These are phyloP conservation scores for Rhizomys pruinosus DNA, from an alignment of 2,113 vertebrate species.

Conservation along the genomic window DNA sequence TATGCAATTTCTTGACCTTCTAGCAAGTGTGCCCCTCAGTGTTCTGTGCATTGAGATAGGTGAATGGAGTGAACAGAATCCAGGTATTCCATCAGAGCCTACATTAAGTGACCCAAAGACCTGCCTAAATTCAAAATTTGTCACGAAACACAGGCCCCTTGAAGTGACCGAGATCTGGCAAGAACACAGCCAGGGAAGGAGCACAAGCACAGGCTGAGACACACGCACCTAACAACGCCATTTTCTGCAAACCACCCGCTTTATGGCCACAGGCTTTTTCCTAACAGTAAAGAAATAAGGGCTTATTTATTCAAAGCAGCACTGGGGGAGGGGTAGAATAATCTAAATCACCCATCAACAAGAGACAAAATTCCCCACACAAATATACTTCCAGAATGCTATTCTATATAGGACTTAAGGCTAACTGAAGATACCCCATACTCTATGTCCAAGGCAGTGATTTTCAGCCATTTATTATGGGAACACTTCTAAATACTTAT, in stretches of 20 bases:
- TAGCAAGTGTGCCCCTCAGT: neutral
- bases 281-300: neutral
- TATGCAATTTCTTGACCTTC: neutral
- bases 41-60: neutral
- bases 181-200: accelerated
- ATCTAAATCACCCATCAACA: neutral
- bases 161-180: neutral
- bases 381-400: neutral
- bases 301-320: neutral
- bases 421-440: neutral
- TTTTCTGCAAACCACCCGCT: neutral
- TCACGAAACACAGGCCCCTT: neutral
- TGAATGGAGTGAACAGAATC: neutral
- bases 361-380: neutral
- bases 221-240: neutral
- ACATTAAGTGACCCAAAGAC: neutral
- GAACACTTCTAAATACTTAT: neutral
- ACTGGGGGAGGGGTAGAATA: neutral
- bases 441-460: neutral
- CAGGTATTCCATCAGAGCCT: neutral
- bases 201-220: neutral
- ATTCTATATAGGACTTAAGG: neutral
- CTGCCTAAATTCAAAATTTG: neutral
- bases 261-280: neutral
- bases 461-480: conserved; percentile 3